Conservation (phyloP, 1,140 invertebrate species). For the Arion vulgaris region DNA sequence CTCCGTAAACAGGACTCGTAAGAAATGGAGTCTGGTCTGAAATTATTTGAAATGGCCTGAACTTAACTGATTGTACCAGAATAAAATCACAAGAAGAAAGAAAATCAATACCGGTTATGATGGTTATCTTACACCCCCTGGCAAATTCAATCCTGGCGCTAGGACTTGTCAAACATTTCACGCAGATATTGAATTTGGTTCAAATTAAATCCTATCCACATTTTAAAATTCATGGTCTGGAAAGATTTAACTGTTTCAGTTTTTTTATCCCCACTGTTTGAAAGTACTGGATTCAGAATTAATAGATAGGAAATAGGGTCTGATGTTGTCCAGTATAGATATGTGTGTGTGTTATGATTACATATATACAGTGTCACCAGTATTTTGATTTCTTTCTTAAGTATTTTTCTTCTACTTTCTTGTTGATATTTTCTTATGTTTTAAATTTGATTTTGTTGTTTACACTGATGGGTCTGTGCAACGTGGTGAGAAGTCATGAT, state of each 20-base stretch:
- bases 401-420: neutral
- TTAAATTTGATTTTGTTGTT: no score
- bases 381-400: neutral
- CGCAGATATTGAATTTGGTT: neutral
- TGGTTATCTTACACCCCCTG: constrained; percentile 23
- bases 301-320: neutral
- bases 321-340: neutral
- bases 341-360: neutral
- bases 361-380: neutral
- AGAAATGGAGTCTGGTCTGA: constrained; percentile 11
- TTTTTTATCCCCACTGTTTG: neutral
- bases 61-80: constrained; percentile 6
- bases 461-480: no score
- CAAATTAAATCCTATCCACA: neutral
- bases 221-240: constrained; percentile 19
- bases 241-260: neutral
- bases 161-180: constrained; percentile 13
- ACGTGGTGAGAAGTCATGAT: no score
- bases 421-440: neutral
- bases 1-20: constrained; percentile 6
- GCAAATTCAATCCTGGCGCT: neutral
- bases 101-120: constrained; percentile 23
- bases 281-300: neutral
- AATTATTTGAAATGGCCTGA: constrained; percentile 31
- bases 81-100: neutral